Conservation (phyloP, 2,113 vertebrate species). For the Coturnix japonica region DNA sequence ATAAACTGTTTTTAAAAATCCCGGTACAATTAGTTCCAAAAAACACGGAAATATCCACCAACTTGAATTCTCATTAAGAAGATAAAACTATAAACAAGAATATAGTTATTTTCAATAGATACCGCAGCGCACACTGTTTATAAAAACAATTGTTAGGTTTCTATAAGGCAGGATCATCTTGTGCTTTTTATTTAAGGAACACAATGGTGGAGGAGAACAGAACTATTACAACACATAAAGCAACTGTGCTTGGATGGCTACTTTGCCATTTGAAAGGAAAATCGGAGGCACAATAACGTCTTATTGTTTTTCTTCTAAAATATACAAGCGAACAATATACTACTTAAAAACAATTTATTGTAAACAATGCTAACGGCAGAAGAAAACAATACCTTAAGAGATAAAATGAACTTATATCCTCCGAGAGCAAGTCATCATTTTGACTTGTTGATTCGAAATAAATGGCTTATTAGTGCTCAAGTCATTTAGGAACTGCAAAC, state of each 20-base stretch:
- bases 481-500: constrained; percentile 35
- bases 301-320: constrained; percentile 36
- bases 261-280: constrained; percentile 55
- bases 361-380: constrained; percentile 28
- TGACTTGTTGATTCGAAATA: not conserved
- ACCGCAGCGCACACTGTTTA: not conserved
- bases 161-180: constrained; percentile 5
- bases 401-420: constrained; percentile 11
- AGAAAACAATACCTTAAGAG: constrained; percentile 43
- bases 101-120: not conserved
- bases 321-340: constrained; percentile 21
- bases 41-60: not conserved
- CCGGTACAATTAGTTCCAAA: constrained; percentile 31
- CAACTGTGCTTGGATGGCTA: not conserved
- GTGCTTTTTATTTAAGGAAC: constrained; percentile 66
- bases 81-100: constrained; percentile 35
- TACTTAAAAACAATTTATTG: constrained; percentile 12
- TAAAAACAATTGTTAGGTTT: constrained; percentile 25
- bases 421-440: constrained; percentile 1
- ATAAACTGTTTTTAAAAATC: not conserved
- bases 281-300: constrained; percentile 28
- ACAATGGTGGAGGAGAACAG: constrained; percentile 35
- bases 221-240: not conserved
- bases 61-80: constrained; percentile 66
- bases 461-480: constrained; percentile 1